phyloP scores from a whole-genome alignment of 2,113 vertebrate species.

The Aegotheles bennettii region DNA sequence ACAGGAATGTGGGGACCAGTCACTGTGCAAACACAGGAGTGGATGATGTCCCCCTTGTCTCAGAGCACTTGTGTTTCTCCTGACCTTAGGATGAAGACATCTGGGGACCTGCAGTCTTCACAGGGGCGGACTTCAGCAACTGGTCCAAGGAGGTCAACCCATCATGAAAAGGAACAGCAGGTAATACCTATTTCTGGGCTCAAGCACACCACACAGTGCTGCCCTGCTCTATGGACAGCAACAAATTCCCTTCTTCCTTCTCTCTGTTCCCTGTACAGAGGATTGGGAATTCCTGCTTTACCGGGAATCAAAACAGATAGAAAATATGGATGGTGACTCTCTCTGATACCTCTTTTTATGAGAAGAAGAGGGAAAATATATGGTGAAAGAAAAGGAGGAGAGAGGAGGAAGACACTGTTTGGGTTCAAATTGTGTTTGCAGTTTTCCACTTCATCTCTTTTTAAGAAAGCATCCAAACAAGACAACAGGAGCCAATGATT shows the following conservation, averaged over 20 bases:
- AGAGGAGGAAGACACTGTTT: conserved; percentile 33
- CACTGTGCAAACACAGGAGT: neutral
- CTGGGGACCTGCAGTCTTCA: neutral
- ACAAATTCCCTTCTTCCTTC: neutral
- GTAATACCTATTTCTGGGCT: neutral
- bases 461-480: conserved; percentile 65
- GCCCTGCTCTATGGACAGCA: neutral
- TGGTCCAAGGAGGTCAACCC: neutral
- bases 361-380: neutral
- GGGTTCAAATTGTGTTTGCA: conserved; percentile 60
- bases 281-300: neutral
- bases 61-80: neutral
- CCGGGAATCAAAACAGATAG: neutral
- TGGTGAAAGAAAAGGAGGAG: neutral
- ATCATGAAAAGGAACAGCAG: neutral
- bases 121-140: neutral
- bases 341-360: neutral
- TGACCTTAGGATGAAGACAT: neutral
- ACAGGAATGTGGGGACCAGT: neutral
- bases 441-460: conserved; percentile 63
- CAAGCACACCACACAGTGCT: neutral
- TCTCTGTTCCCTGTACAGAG: neutral
- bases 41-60: neutral
- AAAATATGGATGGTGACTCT: neutral
- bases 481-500: conserved; percentile 68